phyloP scores from a whole-genome alignment of 2,888 invertebrate species.

The Elysia crispata region DNA sequence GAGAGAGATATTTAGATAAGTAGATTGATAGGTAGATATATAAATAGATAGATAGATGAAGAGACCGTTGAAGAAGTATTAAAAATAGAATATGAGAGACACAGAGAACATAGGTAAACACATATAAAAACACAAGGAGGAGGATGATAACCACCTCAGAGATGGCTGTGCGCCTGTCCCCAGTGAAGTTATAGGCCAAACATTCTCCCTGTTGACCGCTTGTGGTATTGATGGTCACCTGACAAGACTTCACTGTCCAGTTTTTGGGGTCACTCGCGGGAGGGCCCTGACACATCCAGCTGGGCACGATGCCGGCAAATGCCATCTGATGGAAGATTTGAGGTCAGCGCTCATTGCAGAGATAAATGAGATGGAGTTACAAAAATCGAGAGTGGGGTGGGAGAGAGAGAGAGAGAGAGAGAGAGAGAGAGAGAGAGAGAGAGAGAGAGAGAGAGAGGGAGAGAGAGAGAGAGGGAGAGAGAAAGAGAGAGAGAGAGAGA shows the following conservation, averaged over 20 bases:
- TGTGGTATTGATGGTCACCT: too few relatives aligned
- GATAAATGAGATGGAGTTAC: not conserved
- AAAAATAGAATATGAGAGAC: not conserved
- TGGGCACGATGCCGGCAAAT: slow-evolving; percentile 11
- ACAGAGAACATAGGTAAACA: too few relatives aligned
- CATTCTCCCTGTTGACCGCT: too few relatives aligned
- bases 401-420: too few relatives aligned
- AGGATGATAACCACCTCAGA: too few relatives aligned
- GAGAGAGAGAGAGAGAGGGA: not conserved
- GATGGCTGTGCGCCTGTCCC: too few relatives aligned
- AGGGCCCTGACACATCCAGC: not conserved
- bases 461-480: not conserved
- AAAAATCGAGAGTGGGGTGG: not conserved
- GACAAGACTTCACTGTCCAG: too few relatives aligned
- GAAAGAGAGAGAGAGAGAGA: not conserved
- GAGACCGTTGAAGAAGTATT: not conserved
- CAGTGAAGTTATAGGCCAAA: too few relatives aligned
- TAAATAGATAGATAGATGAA: too few relatives aligned
- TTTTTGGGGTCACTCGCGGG: not conserved
- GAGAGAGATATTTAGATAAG: too few relatives aligned
- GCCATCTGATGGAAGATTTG: not conserved
- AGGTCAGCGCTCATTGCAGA: not conserved
- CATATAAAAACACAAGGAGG: too few relatives aligned
- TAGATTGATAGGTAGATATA: too few relatives aligned
- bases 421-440: not conserved